Percentiles rank a stretch among this genome's conserved stretches.
Evolutionary conservation across 1,140 invertebrate species (phyloP).

Genomic region (Lerema accius): DNA sequence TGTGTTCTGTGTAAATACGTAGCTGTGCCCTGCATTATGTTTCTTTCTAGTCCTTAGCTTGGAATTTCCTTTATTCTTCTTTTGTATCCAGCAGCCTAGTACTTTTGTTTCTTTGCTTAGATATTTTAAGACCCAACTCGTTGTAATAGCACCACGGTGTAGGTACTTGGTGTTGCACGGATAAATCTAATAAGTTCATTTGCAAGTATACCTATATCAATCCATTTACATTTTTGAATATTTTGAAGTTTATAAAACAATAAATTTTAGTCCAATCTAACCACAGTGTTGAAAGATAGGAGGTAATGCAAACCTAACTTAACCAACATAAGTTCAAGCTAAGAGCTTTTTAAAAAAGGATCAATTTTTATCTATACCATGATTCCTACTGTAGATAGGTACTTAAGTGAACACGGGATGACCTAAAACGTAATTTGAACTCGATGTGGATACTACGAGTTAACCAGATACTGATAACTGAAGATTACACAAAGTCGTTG

Average conservation of each 20-base stretch:
- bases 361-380: constrained; percentile 9
- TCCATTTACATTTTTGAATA: too few relatives aligned
- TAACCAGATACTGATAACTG: constrained; percentile 53
- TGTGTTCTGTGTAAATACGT: constrained; percentile 47
- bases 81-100: constrained; percentile 9
- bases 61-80: constrained; percentile 15
- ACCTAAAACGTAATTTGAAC: constrained; percentile 60
- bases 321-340: too few relatives aligned
- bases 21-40: constrained; percentile 27
- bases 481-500: constrained; percentile 68
- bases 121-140: too few relatives aligned
- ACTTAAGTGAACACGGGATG: constrained; percentile 30
- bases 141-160: too few relatives aligned
- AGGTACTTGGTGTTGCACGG: too few relatives aligned
- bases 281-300: too few relatives aligned
- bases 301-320: too few relatives aligned
- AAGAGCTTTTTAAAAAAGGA: too few relatives aligned
- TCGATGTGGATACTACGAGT: constrained; percentile 43
- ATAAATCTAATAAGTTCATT: too few relatives aligned
- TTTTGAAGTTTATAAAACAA: too few relatives aligned
- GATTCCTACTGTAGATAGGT: not conserved
- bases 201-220: too few relatives aligned
- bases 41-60: constrained; percentile 26
- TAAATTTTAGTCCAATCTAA: too few relatives aligned
- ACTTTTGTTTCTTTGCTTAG: not conserved